Evolutionary conservation across 2,888 invertebrate genomes (phyloP).

Genomic region (Nomada fabriciana): DNA sequence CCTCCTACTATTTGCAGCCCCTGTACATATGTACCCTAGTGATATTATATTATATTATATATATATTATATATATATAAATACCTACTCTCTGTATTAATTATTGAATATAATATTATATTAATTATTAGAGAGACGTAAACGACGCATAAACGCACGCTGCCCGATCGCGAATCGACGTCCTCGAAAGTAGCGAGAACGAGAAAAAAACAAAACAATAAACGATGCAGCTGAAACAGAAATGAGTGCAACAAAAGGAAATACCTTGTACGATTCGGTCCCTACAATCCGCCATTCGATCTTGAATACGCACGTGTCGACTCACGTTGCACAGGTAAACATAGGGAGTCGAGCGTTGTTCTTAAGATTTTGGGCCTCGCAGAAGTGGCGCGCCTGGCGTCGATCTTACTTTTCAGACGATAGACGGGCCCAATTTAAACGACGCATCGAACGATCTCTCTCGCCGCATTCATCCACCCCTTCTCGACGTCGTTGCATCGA

Average conservation of each 20-base stretch:
- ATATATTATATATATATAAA: slow-evolving; percentile 77
- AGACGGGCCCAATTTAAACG: slow-evolving; percentile 51
- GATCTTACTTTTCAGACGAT: slow-evolving; percentile 46
- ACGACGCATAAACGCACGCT: slow-evolving; percentile 74
- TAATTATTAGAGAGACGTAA: slow-evolving; percentile 79
- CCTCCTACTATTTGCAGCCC: slow-evolving; percentile 79
- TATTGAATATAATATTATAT: slow-evolving; percentile 83
- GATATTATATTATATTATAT: slow-evolving; percentile 82
- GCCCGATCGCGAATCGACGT: slow-evolving; percentile 68
- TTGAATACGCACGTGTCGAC: neutral
- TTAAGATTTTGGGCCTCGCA: neutral
- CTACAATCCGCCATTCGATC: neutral
- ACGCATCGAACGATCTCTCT: slow-evolving; percentile 34
- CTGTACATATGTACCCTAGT: slow-evolving; percentile 84
- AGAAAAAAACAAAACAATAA: neutral
- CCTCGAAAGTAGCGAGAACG: slow-evolving; percentile 21
- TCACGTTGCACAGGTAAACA: slow-evolving; percentile 16
- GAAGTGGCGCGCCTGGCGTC: neutral
- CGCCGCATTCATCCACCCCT: slow-evolving; percentile 9
- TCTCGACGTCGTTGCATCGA: slow-evolving; percentile 29
- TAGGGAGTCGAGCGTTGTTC: slow-evolving; percentile 13
- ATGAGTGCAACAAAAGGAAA: neutral
- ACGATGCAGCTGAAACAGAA: neutral
- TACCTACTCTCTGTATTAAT: slow-evolving; percentile 82
- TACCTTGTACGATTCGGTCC: slow-evolving; percentile 13